A percentile compares a stretch with the other conserved stretches of the same genome.
Evolutionary conservation across 1,140 invertebrate species (phyloP).

Genomic region (Heliconius hermathena): DNA sequence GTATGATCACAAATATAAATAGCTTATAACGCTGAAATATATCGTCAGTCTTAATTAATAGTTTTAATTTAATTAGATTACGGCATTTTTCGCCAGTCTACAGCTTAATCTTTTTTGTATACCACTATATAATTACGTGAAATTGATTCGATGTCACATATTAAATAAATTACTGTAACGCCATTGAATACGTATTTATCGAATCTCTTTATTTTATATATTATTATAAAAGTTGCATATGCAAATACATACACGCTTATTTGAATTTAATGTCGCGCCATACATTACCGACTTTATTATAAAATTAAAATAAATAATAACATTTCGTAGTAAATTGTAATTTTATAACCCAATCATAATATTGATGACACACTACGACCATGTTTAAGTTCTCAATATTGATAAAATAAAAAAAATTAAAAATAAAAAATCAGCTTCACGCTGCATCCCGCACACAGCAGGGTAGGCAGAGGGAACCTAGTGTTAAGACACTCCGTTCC

Average conservation of each 20-base stretch:
- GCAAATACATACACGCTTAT: not conserved
- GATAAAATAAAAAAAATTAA: not conserved
- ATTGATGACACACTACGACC: not conserved
- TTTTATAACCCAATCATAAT: not conserved
- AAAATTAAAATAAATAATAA: not conserved
- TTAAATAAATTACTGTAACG: slow-evolving; percentile 1
- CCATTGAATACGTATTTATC: not conserved
- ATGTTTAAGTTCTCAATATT: not conserved
- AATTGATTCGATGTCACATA: not conserved
- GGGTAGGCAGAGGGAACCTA: too few relatives aligned
- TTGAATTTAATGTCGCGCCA: not conserved
- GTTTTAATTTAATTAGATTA: not conserved
- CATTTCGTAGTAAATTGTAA: not conserved
- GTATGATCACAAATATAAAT: not conserved
- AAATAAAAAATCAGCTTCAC: too few relatives aligned
- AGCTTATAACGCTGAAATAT: not conserved
- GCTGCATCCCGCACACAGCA: too few relatives aligned
- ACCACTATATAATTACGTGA: slow-evolving; percentile 19
- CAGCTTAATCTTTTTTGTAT: not conserved
- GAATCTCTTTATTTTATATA: not conserved
- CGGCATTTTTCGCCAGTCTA: not conserved
- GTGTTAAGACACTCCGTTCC: too few relatives aligned
- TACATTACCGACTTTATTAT: not conserved
- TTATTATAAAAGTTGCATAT: not conserved
- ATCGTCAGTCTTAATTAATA: too few relatives aligned